A percentile compares a stretch with the other conserved stretches of the same genome.
Evolutionary conservation across 64 coral and sea anemone species (phyloP).

Genomic region (Trachythela sp.): DNA sequence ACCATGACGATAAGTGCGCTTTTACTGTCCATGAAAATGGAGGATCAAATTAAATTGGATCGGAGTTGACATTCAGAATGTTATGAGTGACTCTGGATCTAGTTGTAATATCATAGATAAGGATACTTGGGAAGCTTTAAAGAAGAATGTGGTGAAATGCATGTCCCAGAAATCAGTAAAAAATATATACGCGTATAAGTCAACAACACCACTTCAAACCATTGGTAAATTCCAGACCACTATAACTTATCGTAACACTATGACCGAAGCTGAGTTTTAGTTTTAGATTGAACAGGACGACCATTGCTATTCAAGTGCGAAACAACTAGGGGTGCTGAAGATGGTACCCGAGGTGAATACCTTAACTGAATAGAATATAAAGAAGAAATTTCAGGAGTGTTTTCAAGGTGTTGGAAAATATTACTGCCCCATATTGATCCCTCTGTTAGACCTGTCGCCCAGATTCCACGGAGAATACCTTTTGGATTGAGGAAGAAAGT

Average conservation of each 20-base stretch:
- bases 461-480: neutral
- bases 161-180: neutral
- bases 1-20: neutral
- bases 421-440: neutral
- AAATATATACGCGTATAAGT: neutral
- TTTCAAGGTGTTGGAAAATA: neutral
- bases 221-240: neutral
- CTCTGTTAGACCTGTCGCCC: neutral
- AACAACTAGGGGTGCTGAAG: neutral
- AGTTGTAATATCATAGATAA: constrained; percentile 11
- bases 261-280: neutral
- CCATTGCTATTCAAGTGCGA: neutral
- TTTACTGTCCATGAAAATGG: neutral
- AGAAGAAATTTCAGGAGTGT: neutral
- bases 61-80: neutral
- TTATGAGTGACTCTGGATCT: constrained; percentile 26
- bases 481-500: constrained; percentile 5
- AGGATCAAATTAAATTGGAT: neutral
- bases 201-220: neutral
- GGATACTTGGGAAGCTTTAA: neutral
- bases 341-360: neutral
- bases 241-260: neutral
- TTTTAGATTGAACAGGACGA: neutral
- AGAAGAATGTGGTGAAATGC: constrained; percentile 13
- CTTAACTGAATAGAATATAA: neutral